Conservation (phyloP, 2,888 invertebrate genomes). For the Folsomia manolachei region DNA sequence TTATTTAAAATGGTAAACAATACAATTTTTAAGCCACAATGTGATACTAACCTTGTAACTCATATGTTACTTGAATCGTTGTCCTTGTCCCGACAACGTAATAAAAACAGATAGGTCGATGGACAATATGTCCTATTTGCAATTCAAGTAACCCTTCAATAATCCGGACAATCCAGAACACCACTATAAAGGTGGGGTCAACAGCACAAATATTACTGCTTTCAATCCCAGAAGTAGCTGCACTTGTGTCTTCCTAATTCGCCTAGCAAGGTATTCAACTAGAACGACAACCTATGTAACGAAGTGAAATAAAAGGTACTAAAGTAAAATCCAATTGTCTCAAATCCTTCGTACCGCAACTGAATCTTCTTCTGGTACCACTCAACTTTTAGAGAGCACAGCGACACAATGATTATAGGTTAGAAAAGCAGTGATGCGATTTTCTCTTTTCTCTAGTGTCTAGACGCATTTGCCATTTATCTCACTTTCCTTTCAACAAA, state of each 20-base stretch:
- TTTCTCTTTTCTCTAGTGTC: not conserved
- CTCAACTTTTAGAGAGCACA: not conserved
- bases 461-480: not conserved
- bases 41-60: too few species aligned
- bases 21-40: too few species aligned
- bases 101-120: not conserved
- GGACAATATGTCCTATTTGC: not conserved
- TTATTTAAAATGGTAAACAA: too few species aligned
- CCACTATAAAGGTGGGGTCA: constrained; percentile 27
- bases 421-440: not conserved
- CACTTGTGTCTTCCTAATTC: not conserved
- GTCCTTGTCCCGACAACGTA: not conserved
- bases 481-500: not conserved
- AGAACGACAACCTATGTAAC: not conserved
- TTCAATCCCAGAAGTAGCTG: not conserved
- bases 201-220: constrained; percentile 40
- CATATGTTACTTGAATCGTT: too few species aligned
- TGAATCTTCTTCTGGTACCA: not conserved
- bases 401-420: not conserved
- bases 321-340: too few species aligned
- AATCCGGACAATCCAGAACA: not conserved
- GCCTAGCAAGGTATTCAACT: not conserved
- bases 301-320: not conserved
- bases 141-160: too few species aligned
- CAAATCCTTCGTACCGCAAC: not conserved